phyloP scores from a whole-genome alignment of 2,113 vertebrate genomes.

The Zapornia atra region DNA sequence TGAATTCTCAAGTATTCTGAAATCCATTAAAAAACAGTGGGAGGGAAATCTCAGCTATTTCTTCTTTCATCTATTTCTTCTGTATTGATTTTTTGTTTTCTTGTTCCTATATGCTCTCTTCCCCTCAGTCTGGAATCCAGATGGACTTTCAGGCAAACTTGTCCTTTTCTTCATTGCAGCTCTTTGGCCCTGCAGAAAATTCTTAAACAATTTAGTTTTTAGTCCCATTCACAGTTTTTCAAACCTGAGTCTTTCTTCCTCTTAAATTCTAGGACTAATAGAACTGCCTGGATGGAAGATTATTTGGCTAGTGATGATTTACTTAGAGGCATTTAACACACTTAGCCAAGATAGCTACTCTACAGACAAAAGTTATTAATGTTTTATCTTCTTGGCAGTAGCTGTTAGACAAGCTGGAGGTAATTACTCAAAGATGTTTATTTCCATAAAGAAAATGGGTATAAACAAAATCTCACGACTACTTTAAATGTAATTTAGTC shows the following conservation, averaged over 20 bases:
- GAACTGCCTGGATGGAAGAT: neutral
- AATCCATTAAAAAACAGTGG: neutral
- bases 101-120: neutral
- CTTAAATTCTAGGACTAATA: neutral
- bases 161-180: neutral
- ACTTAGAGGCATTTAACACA: neutral
- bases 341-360: neutral
- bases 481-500: conserved; percentile 19
- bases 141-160: neutral
- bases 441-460: neutral
- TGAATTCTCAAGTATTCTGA: neutral
- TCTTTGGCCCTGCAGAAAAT: neutral
- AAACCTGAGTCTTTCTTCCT: neutral
- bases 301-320: neutral
- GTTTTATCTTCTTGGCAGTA: conserved; percentile 15
- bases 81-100: neutral
- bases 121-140: neutral
- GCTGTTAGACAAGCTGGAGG: neutral
- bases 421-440: conserved; percentile 7
- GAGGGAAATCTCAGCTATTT: neutral
- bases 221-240: neutral
- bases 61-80: neutral
- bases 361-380: neutral
- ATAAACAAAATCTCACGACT: conserved; percentile 17
- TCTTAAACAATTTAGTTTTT: neutral